Conservation (phyloP, 2,797 vertebrate genomes). For the Danio jaintianensis region DNA sequence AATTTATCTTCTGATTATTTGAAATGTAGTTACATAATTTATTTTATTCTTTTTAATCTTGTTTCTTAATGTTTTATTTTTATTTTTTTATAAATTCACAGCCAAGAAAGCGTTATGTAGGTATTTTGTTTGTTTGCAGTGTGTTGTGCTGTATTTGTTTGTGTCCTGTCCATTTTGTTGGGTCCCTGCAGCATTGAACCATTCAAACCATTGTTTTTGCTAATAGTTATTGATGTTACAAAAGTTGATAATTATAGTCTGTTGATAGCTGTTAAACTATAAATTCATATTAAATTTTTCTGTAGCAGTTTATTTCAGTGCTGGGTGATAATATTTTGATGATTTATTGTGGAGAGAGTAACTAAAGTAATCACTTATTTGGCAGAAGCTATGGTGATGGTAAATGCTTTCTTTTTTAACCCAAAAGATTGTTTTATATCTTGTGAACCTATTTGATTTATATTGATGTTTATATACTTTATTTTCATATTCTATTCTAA, state of each 20-base stretch:
- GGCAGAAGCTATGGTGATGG: neutral
- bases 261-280: neutral
- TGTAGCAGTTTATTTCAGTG: neutral
- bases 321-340: neutral
- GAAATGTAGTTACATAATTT: neutral
- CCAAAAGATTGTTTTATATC: neutral
- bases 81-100: conserved; percentile 1
- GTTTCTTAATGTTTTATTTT: too few species aligned
- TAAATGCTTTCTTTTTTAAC: neutral
- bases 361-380: neutral
- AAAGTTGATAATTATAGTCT: neutral
- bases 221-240: neutral
- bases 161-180: neutral
- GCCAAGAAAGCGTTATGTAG: conserved; percentile 6
- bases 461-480: neutral
- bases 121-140: conserved; percentile 9
- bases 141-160: neutral
- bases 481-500: neutral
- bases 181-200: neutral
- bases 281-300: too few species aligned
- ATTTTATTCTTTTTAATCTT: neutral
- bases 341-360: neutral
- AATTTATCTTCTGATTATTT: neutral
- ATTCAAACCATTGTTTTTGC: neutral
- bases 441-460: too few species aligned